phyloP scores from a whole-genome alignment of 2,797 vertebrate genomes.

The Kryptopterus vitreolus region DNA sequence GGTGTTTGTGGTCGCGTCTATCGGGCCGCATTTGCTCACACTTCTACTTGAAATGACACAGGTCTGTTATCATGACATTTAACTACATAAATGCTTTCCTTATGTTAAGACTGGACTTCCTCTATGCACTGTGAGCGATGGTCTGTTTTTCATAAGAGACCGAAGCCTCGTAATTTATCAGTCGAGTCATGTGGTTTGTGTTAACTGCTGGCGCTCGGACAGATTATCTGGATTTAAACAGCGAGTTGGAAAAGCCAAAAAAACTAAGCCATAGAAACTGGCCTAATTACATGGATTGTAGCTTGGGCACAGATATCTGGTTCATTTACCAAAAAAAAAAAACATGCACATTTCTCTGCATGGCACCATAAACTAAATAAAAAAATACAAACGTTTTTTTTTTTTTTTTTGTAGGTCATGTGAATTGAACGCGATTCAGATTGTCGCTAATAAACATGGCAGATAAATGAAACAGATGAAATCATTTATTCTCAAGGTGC shows the following conservation, averaged over 20 bases:
- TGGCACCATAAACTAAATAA: neutral
- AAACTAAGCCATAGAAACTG: slow-evolving; percentile 28
- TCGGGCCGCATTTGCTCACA: slow-evolving; percentile 3
- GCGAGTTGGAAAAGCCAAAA: neutral
- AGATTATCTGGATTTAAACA: slow-evolving; percentile 44
- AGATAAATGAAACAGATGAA: neutral
- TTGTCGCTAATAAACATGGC: neutral
- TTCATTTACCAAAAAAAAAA: slow-evolving; percentile 32
- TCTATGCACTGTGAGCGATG: neutral
- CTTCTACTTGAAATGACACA: slow-evolving; percentile 11
- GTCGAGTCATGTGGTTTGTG: slow-evolving; percentile 32
- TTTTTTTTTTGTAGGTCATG: neutral
- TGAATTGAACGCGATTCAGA: neutral
- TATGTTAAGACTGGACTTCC: slow-evolving; percentile 8
- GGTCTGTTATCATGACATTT: slow-evolving; percentile 9
- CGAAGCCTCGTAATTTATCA: slow-evolving; percentile 20
- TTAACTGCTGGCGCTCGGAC: slow-evolving; percentile 51
- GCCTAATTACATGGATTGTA: slow-evolving; percentile 49
- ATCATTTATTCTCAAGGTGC: neutral
- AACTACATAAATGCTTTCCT: neutral
- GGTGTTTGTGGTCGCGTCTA: neutral
- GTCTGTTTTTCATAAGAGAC: slow-evolving; percentile 16
- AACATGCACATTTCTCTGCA: slow-evolving; percentile 8
- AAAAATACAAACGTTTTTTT: neutral
- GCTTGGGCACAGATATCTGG: slow-evolving; percentile 30